Percentiles rank a stretch among this genome's conserved stretches.
Conservation (phyloP, 2,888 invertebrate genomes). For the Drosophila nigritarsus region DNA sequence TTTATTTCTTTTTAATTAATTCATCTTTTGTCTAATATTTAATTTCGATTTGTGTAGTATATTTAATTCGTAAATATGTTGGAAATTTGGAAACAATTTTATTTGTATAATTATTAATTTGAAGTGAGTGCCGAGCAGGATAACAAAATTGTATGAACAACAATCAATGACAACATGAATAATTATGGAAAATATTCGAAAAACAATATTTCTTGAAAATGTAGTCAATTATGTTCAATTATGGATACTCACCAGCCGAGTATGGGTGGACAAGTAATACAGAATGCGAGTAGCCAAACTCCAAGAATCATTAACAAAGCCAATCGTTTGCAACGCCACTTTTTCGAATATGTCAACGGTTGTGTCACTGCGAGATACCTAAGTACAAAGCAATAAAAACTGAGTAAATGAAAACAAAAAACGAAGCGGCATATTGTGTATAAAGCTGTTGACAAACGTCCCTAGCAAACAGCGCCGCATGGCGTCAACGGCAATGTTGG, state of each 20-base stretch:
- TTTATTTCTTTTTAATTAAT: neutral
- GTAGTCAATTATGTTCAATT: neutral
- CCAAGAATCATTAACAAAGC: slow-evolving; percentile 95
- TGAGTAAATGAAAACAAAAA: slow-evolving; percentile 62
- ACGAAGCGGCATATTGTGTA: slow-evolving; percentile 64
- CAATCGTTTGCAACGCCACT: slow-evolving; percentile 93
- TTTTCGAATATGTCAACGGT: slow-evolving; percentile 95
- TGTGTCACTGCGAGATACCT: slow-evolving; percentile 97
- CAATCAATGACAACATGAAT: neutral
- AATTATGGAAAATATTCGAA: neutral
- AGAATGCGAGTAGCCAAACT: slow-evolving; percentile 95
- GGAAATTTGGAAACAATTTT: neutral
- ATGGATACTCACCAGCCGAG: slow-evolving; percentile 91
- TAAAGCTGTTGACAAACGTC: slow-evolving; percentile 66
- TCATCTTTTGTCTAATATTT: neutral
- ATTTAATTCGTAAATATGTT: neutral
- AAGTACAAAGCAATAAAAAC: slow-evolving; percentile 47
- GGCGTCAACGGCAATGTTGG: slow-evolving; percentile 63
- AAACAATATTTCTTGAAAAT: neutral
- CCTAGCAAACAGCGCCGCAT: slow-evolving; percentile 42
- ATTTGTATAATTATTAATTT: neutral
- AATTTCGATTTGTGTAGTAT: neutral
- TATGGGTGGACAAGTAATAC: slow-evolving; percentile 97
- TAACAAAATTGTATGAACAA: fast-evolving
- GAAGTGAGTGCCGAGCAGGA: neutral